A percentile compares a stretch with the other conserved stretches of the same genome.
These are phyloP conservation scores for Pristiophorus japonicus DNA, from an alignment of 2,113 vertebrate genomes.

Conservation along the genomic window DNA sequence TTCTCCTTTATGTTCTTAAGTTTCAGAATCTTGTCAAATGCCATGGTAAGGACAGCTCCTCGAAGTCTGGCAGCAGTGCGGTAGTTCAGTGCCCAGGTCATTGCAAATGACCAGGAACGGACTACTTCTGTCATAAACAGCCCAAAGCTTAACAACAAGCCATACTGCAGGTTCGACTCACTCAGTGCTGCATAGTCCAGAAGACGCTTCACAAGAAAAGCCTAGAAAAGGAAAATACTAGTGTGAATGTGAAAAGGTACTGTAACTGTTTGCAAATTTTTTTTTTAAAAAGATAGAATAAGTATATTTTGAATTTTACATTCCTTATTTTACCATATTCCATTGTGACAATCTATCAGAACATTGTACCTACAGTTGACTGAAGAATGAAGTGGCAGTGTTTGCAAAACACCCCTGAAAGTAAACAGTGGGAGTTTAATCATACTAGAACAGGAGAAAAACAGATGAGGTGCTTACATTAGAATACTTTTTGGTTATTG, in stretches of 20 bases:
- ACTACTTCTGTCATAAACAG: conserved; percentile 76
- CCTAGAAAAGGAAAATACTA: conserved; percentile 72
- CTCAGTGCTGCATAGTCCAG: conserved; percentile 78
- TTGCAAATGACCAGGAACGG: conserved; percentile 83
- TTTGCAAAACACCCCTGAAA: conserved; percentile 85
- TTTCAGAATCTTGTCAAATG: conserved; percentile 80
- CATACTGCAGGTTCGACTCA: conserved; percentile 71
- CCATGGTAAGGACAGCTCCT: conserved; percentile 80
- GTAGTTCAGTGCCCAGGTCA: conserved; percentile 90
- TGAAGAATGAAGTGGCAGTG: conserved; percentile 64
- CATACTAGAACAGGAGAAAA: conserved; percentile 59
- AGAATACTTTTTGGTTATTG: not conserved
- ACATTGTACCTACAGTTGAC: conserved; percentile 89
- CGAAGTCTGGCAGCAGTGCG: conserved; percentile 79
- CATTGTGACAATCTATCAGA: conserved; percentile 79
- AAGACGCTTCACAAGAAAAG: conserved; percentile 83
- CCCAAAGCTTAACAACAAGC: conserved; percentile 79
- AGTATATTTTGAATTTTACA: conserved; percentile 54
- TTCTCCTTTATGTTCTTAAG: conserved; percentile 81
- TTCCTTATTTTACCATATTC: conserved; percentile 54
- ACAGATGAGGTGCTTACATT: conserved; percentile 44
- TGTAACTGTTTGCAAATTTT: conserved; percentile 49
- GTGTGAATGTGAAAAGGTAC: conserved; percentile 54
- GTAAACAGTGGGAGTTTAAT: conserved; percentile 82
- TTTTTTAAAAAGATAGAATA: conserved; percentile 56